phyloP scores from a whole-genome alignment of 1,140 invertebrate species.

The Drosophila pandora region DNA sequence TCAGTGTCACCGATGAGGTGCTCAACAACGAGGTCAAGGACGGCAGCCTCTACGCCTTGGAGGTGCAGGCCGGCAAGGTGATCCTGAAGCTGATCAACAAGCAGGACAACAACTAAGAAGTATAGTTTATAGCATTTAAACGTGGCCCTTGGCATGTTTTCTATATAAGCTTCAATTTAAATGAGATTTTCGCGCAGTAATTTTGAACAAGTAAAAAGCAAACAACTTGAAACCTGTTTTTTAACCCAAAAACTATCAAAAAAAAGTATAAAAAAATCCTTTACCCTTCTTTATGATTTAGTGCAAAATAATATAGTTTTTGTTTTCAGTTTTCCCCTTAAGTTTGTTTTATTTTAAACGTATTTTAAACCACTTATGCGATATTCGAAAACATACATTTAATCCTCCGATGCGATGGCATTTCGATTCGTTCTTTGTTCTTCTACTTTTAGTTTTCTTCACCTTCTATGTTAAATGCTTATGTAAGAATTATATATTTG shows the following conservation, averaged over 20 bases:
- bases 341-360: conserved; percentile 36
- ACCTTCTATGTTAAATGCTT: conserved; percentile 35
- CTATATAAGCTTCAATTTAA: conserved; percentile 72
- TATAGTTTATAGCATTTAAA: conserved; percentile 75
- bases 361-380: conserved; percentile 40
- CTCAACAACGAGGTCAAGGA: conserved; percentile 87
- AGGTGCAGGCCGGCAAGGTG: conserved; percentile 84
- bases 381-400: conserved; percentile 18
- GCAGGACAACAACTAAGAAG: conserved; percentile 71
- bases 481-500: conserved; percentile 44
- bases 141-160: conserved; percentile 27
- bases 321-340: conserved; percentile 29
- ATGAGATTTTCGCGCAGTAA: conserved; percentile 73
- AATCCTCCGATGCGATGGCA: conserved; percentile 31
- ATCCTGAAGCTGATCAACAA: conserved; percentile 81
- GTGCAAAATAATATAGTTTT: conserved; percentile 42
- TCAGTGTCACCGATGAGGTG: conserved; percentile 90
- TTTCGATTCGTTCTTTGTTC: conserved; percentile 36
- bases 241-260: background rate
- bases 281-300: conserved; percentile 33
- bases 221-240: conserved; percentile 10
- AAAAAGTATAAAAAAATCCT: conserved; percentile 1
- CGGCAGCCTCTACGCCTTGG: conserved; percentile 87
- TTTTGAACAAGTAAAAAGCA: conserved; percentile 68
- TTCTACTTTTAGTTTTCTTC: conserved; percentile 38